Conservation (phyloP, 2,113 vertebrate genomes). For the Gymnorhina tibicen region DNA sequence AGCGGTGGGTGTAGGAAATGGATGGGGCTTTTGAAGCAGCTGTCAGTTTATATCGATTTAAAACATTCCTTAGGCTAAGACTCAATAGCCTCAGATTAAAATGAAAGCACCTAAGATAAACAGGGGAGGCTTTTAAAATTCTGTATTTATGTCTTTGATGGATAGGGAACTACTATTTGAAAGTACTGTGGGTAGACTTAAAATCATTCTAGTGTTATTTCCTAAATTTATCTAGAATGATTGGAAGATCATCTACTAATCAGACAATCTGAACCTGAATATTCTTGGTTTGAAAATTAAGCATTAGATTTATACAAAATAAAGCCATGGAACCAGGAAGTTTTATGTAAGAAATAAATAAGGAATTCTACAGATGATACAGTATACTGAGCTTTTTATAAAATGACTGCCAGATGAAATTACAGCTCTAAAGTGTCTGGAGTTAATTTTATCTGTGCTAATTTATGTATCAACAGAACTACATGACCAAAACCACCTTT, state of each 20-base stretch:
- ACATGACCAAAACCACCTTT: background rate
- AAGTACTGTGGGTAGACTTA: background rate
- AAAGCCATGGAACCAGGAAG: background rate
- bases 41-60: background rate
- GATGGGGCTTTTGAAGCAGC: background rate
- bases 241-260: background rate
- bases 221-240: background rate
- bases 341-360: background rate
- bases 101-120: background rate
- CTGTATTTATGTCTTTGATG: background rate
- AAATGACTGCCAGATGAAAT: background rate
- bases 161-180: background rate
- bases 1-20: background rate
- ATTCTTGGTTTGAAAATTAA: background rate
- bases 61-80: background rate
- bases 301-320: background rate
- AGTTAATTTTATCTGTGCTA: background rate
- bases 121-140: background rate
- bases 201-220: background rate
- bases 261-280: background rate
- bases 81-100: background rate
- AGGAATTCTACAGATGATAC: background rate
- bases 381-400: background rate
- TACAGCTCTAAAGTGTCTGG: background rate
- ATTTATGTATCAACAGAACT: background rate